These are phyloP conservation scores for Cranoglanis bouderius DNA, from an alignment of 2,113 vertebrate species.

Conservation along the genomic window DNA sequence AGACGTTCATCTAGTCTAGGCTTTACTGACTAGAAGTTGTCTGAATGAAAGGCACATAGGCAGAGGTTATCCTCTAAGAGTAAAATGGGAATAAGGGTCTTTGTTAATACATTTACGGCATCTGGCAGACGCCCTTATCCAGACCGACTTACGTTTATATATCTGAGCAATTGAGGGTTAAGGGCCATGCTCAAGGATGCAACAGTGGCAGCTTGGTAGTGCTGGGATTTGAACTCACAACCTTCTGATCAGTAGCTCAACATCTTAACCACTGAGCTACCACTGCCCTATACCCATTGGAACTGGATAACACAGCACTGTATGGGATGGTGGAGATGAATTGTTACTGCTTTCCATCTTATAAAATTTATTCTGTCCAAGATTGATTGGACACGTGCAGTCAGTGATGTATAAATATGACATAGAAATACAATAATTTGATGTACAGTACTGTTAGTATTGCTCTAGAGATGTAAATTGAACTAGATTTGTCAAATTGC, in stretches of 20 bases:
- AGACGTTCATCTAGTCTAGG: slow-evolving; percentile 22
- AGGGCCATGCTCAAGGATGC: too few species aligned
- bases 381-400: neutral
- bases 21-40: slow-evolving; percentile 29
- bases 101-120: too few species aligned
- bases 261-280: too few species aligned
- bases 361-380: neutral
- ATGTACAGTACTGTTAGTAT: neutral
- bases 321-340: slow-evolving; percentile 6
- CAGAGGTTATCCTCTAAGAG: slow-evolving; percentile 11
- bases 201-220: too few species aligned
- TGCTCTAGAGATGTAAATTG: neutral
- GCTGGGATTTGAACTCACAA: too few species aligned
- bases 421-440: neutral
- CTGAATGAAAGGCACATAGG: slow-evolving; percentile 5
- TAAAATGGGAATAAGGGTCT: slow-evolving; percentile 5
- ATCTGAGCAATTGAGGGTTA: too few species aligned
- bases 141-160: too few species aligned
- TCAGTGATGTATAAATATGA: neutral
- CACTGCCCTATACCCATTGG: too few species aligned
- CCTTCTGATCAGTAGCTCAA: too few species aligned
- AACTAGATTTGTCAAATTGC: neutral
- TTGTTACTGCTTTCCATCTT: neutral
- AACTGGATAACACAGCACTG: neutral
- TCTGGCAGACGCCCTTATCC: too few species aligned